Evolutionary conservation across 2,113 vertebrate genomes (phyloP).

Genomic region (Bubo bubo): DNA sequence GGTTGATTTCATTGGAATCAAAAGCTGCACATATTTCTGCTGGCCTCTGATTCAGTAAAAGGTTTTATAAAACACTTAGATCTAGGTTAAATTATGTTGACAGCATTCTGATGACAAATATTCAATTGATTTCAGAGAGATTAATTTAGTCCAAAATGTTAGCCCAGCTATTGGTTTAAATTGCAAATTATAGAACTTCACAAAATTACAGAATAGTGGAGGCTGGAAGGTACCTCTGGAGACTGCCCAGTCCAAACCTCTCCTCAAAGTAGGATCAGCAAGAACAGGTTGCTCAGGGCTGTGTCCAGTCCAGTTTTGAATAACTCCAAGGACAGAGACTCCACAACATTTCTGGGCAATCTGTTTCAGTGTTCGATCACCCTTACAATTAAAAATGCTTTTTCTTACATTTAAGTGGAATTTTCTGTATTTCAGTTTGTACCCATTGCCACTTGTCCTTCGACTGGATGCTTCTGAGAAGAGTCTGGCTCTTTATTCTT

Average conservation of each 20-base stretch:
- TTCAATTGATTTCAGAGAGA: constrained; percentile 24
- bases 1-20: constrained; percentile 9
- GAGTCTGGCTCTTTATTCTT: neutral
- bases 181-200: neutral
- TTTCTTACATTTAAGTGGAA: neutral
- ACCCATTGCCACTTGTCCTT: neutral
- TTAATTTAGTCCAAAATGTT: constrained; percentile 27
- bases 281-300: neutral
- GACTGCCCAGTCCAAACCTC: neutral
- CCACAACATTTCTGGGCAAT: neutral
- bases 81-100: constrained; percentile 39
- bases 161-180: constrained; percentile 10
- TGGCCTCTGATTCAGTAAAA: constrained; percentile 43
- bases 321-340: neutral
- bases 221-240: neutral
- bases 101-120: constrained; percentile 16
- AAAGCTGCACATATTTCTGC: constrained; percentile 10
- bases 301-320: neutral
- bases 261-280: neutral
- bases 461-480: neutral
- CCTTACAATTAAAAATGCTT: accelerated
- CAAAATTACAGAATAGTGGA: neutral
- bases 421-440: neutral
- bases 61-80: neutral
- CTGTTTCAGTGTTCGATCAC: neutral